Evolutionary conservation across 2,888 invertebrate genomes (phyloP), one percentile per base, ranked within the genome.

Genomic region (Mechanitis messenoides): DNA sequence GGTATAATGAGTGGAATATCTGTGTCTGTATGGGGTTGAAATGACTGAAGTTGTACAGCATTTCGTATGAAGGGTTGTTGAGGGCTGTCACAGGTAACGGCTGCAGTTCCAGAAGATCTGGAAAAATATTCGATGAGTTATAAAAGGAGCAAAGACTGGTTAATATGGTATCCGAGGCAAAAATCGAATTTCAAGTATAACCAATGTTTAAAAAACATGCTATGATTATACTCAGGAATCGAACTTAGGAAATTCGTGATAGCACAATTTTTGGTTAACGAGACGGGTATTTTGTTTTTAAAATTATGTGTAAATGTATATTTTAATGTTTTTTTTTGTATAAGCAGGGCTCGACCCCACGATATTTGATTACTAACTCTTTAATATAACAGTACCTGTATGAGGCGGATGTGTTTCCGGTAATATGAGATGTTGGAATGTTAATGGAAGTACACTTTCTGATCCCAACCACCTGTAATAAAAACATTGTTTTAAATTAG

Each of bases 11-110:
- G 83, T 98, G 97, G 83, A 99, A 99, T 67, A 99, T 95, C 90
- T 99, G 98, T 0, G 98, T 98, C 87, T 99, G 99, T 69, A 99
- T 97, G 1, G 99, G 98, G 88, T 99, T 99, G 90, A 99, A 99
- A 81, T 98, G 98, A 0, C 94, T 93, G 83, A 98, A 99, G 65
- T 91, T 92, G 89, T 98, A 99, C 3, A 99, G 90, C 57, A 92
- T 90, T 80, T 98, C 95, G 75, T 94, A 96, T 1, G 91, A 80
- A 0, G 92, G 87, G 75, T 98, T 94, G 71, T 95, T 93, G 20
- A 99, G 87, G 0, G 96, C 96, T 33, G 93, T 92, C 42, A 97
- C 92, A 1, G 99, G 96, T 33, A 99, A 83, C 0, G 99, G 99
- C 68, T 96, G 95, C 28, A 99, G 91, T 75, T 96, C 95, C 45